phyloP scores from a whole-genome alignment of 2,888 invertebrate species.

The Phaonia tiefii region DNA sequence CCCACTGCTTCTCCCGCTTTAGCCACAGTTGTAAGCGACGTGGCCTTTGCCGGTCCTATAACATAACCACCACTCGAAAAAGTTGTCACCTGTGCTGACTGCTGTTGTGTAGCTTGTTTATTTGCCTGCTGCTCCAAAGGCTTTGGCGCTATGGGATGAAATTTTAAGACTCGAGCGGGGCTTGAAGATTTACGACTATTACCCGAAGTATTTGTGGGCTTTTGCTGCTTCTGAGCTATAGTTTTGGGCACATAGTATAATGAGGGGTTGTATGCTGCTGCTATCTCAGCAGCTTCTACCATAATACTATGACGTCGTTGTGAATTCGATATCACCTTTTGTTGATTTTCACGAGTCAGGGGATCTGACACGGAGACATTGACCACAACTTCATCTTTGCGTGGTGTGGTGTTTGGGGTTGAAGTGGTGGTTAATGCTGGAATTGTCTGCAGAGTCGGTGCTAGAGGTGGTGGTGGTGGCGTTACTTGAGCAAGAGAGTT shows the following conservation, averaged over 20 bases:
- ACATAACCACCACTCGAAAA: conserved; percentile 68
- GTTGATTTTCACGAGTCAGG: conserved; percentile 70
- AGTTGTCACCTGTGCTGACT: conserved; percentile 66
- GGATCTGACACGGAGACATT: conserved; percentile 73
- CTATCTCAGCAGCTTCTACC: conserved; percentile 44
- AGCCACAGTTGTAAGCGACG: background rate
- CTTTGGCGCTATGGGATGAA: conserved; percentile 34
- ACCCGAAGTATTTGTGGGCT: conserved; percentile 6
- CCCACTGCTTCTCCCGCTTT: background rate
- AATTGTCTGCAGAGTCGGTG: conserved; percentile 7
- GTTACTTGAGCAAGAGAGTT: conserved; percentile 51
- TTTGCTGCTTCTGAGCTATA: conserved; percentile 34
- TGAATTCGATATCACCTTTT: conserved; percentile 69
- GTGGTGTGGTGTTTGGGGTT: conserved; percentile 22
- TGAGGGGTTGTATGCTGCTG: background rate
- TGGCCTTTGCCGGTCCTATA: conserved; percentile 59
- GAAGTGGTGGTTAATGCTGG: background rate
- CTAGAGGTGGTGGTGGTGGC: conserved; percentile 20
- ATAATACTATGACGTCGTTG: conserved; percentile 66
- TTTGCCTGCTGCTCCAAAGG: background rate
- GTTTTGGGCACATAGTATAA: background rate
- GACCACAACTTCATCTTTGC: conserved; percentile 70
- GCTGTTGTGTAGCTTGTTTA: conserved; percentile 68
- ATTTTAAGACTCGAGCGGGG: conserved; percentile 26
- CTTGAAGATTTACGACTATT: background rate